Evolutionary conservation across 2,888 invertebrate species (phyloP), one percentile per base, ranked within the genome.

Genomic region (Zhuqinia jingwanae): DNA sequence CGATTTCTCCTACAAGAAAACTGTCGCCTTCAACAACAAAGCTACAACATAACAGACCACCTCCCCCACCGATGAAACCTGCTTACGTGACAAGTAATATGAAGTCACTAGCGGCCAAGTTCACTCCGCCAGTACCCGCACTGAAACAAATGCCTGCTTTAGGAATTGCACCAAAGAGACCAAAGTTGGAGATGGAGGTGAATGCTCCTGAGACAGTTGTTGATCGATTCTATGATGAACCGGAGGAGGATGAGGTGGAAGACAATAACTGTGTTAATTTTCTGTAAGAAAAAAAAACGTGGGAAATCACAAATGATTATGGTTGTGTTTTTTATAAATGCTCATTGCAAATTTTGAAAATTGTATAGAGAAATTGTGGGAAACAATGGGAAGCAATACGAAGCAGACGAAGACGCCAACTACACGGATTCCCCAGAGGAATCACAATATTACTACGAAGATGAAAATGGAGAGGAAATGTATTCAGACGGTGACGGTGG

Each of bases 141-240:
- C n/a, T 76, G 30, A 68, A 70, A 25, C 15, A 27, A 70, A 81
- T 58, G 65, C 47, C 65, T n/a, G 13, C 36, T 27, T 50, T 79
- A n/a, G 53, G 53, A 17, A 27, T 77, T 0, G 15, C 58, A 8
- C 60, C 78, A 25, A 63, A 82, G 27, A 15, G 81, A n/a, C 81
- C 81, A 20, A 83, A 76, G 47, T 10, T 83, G 63, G 83, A 83
- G 27, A 27, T 81, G n/a, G 47, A 70, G 6, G 50, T 56, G 1
- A 76, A 56, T 60, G 2, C 27, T 2, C 1, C 11, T 0, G 83
- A 83, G 25, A 50, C 75, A 8, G 50, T 56, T 17, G 73, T 58
- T 22, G 75, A 76, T n/a, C n/a, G n/a, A 20, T 83, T 76, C 27
- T 83, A 82, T n/a, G 81, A 81, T 58, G 82, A 82, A 1, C 22